A percentile compares a stretch with the other conserved stretches of the same genome.
These are phyloP conservation scores for Syndactyla subalaris DNA, from an alignment of 2,797 vertebrate species.

Conservation along the genomic window DNA sequence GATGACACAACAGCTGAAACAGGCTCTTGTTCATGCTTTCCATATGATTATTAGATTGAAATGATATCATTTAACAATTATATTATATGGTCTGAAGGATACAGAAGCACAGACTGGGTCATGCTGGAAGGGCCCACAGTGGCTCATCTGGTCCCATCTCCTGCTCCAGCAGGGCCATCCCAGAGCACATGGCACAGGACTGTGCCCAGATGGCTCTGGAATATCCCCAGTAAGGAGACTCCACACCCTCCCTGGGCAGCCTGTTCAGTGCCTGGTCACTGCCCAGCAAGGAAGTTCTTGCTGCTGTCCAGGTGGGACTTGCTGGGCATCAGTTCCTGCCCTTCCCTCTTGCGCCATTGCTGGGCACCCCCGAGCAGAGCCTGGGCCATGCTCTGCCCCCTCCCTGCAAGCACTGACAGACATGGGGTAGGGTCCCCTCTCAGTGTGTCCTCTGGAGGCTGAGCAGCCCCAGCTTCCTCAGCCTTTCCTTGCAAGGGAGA, in stretches of 20 bases:
- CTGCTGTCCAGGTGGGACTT: background rate
- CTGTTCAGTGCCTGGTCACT: accelerated
- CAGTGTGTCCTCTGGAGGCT: background rate
- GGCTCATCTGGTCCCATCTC: background rate
- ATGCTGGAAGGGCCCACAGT: background rate
- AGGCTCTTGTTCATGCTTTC: background rate
- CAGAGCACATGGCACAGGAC: background rate
- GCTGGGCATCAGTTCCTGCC: background rate
- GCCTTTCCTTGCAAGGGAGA: background rate
- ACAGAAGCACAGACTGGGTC: background rate
- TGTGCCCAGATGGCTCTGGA: accelerated
- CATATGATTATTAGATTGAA: background rate
- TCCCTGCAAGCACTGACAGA: background rate
- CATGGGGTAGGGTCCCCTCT: background rate
- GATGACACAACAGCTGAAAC: background rate
- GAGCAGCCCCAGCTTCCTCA: background rate
- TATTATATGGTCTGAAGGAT: background rate
- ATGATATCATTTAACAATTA: background rate
- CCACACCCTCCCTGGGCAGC: no score
- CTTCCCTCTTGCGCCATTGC: background rate
- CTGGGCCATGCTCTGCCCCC: background rate
- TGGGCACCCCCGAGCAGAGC: background rate
- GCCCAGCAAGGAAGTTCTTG: background rate
- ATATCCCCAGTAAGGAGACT: background rate
- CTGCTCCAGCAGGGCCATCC: no score